A percentile compares a stretch with the other conserved stretches of the same genome.
Evolutionary conservation across 2,113 vertebrate genomes (phyloP).

Genomic region (Platichthys flesus): DNA sequence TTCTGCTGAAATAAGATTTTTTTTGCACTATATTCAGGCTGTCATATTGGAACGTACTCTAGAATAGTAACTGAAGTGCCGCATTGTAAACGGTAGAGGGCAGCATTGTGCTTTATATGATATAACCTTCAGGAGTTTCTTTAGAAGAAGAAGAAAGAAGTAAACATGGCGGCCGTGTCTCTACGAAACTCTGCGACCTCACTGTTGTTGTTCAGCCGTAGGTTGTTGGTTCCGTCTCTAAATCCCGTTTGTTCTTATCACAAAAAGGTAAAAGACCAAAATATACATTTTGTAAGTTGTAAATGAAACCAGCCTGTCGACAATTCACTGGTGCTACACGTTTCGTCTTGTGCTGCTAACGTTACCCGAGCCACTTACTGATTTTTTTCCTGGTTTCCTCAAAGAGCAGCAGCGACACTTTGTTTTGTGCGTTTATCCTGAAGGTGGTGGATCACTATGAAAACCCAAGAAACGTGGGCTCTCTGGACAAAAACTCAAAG

Average conservation of each 20-base stretch:
- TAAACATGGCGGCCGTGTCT: slow-evolving; percentile 70
- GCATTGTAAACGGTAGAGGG: too few relatives aligned
- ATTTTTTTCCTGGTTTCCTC: not conserved
- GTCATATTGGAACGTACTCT: too few relatives aligned
- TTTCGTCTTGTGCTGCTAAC: not conserved
- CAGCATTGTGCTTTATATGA: too few relatives aligned
- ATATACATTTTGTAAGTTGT: not conserved
- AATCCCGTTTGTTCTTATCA: slow-evolving; percentile 69
- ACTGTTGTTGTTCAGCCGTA: slow-evolving; percentile 51
- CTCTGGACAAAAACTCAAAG: slow-evolving; percentile 90
- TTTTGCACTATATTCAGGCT: too few relatives aligned
- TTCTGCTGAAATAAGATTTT: too few relatives aligned
- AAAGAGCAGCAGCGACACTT: not conserved
- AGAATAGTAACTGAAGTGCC: too few relatives aligned
- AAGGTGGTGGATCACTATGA: slow-evolving; percentile 98
- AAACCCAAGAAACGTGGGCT: slow-evolving; percentile 96
- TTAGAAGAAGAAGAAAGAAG: too few relatives aligned
- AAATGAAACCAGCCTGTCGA: not conserved
- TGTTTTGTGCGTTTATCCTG: not conserved
- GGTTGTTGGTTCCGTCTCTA: slow-evolving; percentile 49
- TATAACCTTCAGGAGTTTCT: too few relatives aligned
- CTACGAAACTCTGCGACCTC: slow-evolving; percentile 60
- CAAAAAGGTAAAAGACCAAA: slow-evolving; percentile 71
- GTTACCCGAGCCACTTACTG: not conserved
- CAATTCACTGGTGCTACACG: not conserved